Evolutionary conservation across 2,113 vertebrate species (phyloP).

Genomic region (Gymnogyps californianus): DNA sequence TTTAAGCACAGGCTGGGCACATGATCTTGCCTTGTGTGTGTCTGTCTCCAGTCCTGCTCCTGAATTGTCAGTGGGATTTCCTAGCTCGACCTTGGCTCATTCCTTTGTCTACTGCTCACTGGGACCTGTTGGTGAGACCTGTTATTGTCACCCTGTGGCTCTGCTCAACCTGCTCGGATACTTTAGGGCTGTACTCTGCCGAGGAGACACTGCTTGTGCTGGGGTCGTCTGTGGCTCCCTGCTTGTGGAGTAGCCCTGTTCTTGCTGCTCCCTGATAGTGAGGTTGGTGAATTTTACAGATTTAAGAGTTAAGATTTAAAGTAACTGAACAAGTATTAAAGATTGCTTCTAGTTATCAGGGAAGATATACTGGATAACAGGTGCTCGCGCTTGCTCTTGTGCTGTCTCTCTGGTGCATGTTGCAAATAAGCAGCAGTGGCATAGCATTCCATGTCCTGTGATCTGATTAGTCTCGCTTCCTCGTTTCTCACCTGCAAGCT

Average conservation of each 20-base stretch:
- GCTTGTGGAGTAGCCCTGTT: background rate
- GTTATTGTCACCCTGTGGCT: fast-evolving
- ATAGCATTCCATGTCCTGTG: background rate
- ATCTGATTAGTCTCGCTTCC: background rate
- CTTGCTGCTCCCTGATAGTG: background rate
- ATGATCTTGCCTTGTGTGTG: fast-evolving
- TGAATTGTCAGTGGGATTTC: fast-evolving
- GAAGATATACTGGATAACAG: background rate
- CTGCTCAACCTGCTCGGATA: fast-evolving
- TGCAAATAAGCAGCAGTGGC: background rate
- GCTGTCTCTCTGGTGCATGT: no score
- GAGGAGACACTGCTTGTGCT: fast-evolving
- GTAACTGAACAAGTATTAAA: background rate
- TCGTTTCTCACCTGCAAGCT: background rate
- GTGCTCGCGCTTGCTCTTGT: no score
- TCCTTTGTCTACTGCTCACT: fast-evolving
- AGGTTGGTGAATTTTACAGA: background rate
- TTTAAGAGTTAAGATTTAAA: background rate
- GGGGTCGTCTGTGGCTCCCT: fast-evolving
- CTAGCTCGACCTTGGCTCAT: fast-evolving
- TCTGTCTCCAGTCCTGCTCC: fast-evolving
- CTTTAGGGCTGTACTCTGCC: background rate
- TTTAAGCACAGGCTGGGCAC: fast-evolving
- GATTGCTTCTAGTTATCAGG: background rate
- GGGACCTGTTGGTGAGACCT: background rate